These are phyloP conservation scores for Dicerorhinus sumatrensis DNA, from an alignment of 2,113 vertebrate species.

Conservation along the genomic window DNA sequence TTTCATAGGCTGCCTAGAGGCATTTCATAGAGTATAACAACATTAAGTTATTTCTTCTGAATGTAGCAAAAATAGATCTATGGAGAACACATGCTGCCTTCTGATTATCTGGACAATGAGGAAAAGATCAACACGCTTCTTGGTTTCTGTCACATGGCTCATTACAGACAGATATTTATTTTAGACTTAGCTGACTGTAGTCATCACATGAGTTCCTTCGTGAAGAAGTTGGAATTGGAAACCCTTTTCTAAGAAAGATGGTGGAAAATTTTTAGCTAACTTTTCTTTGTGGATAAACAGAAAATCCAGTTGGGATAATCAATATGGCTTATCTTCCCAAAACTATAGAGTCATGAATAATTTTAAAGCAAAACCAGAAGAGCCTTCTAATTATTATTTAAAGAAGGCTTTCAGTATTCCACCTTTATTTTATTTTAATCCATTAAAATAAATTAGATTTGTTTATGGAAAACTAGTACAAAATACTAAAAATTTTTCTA, in stretches of 20 bases:
- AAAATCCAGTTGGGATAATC: neutral
- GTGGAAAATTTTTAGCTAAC: neutral
- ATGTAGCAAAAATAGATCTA: neutral
- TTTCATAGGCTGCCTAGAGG: neutral
- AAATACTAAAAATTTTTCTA: neutral
- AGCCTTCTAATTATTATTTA: neutral
- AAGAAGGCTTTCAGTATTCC: neutral
- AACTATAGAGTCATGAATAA: neutral
- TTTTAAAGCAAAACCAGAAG: neutral
- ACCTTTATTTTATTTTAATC: slow-evolving; percentile 45
- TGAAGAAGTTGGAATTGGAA: neutral
- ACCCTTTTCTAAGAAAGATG: neutral
- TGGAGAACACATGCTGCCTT: neutral
- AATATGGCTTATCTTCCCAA: neutral
- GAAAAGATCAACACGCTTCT: neutral
- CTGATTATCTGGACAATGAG: neutral
- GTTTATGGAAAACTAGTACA: neutral
- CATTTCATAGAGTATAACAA: neutral
- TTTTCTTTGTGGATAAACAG: slow-evolving; percentile 14
- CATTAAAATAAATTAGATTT: neutral
- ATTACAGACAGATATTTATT: accelerated
- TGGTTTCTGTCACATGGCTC: neutral
- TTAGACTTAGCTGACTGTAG: neutral
- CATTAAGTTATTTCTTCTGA: neutral
- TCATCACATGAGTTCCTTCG: neutral